Evolutionary conservation across 2,113 vertebrate species (phyloP).

Genomic region (Edolisoma coerulescens): DNA sequence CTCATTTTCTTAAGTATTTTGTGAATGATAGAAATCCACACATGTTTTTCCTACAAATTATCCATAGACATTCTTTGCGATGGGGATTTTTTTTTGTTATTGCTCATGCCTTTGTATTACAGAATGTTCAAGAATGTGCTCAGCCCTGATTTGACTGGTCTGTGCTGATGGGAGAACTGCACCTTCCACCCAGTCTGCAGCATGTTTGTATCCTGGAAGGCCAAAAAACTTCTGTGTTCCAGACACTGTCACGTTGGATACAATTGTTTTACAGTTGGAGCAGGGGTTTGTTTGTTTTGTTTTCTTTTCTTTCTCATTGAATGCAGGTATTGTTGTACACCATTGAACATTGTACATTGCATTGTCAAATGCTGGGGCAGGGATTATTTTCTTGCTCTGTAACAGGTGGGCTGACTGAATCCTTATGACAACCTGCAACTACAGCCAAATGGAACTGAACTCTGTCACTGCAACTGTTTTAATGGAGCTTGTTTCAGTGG

Average conservation of each 20-base stretch:
- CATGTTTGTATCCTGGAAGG: accelerated
- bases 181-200: background rate
- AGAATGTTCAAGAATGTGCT: background rate
- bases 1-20: background rate
- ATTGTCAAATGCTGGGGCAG: background rate
- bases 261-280: background rate
- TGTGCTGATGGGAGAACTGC: background rate
- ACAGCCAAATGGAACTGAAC: background rate
- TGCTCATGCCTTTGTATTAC: background rate
- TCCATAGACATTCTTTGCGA: background rate
- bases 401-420: background rate
- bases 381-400: background rate
- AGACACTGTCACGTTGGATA: background rate
- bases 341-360: background rate
- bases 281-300: accelerated
- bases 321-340: background rate
- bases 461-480: background rate
- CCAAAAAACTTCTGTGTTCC: background rate
- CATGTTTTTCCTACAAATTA: background rate
- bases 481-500: background rate
- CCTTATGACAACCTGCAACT: background rate
- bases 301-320: background rate
- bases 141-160: background rate
- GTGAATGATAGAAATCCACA: background rate
- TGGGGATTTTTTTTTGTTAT: background rate